Conservation (phyloP, 2,888 invertebrate genomes). For the Mantis religiosa region DNA sequence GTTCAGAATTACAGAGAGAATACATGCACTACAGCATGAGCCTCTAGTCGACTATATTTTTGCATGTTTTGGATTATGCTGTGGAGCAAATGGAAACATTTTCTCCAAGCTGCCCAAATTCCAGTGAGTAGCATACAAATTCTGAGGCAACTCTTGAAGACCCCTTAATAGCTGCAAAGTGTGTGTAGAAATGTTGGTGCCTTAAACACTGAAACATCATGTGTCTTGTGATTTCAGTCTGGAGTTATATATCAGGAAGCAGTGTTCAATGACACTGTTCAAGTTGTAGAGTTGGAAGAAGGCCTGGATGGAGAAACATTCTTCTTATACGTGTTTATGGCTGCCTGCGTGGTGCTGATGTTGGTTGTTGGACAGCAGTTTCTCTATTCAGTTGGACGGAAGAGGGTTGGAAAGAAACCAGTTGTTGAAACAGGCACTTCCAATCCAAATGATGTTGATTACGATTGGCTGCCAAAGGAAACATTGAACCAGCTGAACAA, state of each 20-base stretch:
- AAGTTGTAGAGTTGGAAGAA: slow-evolving; percentile 92
- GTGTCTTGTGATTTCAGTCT: slow-evolving; percentile 44
- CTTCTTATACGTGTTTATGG: slow-evolving; percentile 94
- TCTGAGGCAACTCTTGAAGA: no score
- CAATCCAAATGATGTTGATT: slow-evolving; percentile 88
- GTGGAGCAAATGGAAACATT: no score
- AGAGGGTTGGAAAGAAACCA: slow-evolving; percentile 55
- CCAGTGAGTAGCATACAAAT: no score
- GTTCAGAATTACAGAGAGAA: no score
- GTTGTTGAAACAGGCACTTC: slow-evolving; percentile 86
- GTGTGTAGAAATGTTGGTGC: background rate
- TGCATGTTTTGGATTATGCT: no score
- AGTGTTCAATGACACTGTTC: slow-evolving; percentile 96
- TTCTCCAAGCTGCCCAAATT: no score
- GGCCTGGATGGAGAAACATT: slow-evolving; percentile 97
- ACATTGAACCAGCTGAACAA: slow-evolving; percentile 68
- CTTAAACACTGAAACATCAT: slow-evolving; percentile 21
- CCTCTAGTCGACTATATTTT: no score
- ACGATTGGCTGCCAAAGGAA: slow-evolving; percentile 96
- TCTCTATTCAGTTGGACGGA: slow-evolving; percentile 76
- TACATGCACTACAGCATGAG: no score
- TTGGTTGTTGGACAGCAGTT: slow-evolving; percentile 87
- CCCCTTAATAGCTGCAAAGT: no score
- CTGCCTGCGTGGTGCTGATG: slow-evolving; percentile 80
- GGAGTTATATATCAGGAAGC: slow-evolving; percentile 74